Evolutionary conservation across 2,888 invertebrate genomes (phyloP).

Genomic region (Pachycephus smyrnensis): DNA sequence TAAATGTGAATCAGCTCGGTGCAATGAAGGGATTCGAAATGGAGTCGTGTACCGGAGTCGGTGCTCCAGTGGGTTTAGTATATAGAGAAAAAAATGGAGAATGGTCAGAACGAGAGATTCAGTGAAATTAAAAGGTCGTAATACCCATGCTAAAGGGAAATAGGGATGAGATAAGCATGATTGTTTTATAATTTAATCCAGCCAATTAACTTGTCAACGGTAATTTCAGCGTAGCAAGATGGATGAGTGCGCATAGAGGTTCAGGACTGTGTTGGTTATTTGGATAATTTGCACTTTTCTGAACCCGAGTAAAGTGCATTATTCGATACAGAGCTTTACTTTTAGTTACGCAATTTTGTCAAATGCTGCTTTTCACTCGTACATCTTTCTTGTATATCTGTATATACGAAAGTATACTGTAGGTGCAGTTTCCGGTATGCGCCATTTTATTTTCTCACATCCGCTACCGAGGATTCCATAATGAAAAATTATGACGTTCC

Average conservation of each 20-base stretch:
- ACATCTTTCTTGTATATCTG: neutral
- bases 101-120: neutral
- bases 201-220: slow-evolving; percentile 35
- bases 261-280: neutral
- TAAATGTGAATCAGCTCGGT: neutral
- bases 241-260: slow-evolving; percentile 22
- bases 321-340: neutral
- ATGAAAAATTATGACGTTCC: slow-evolving; percentile 30
- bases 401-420: neutral
- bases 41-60: neutral
- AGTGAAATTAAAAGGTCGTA: neutral
- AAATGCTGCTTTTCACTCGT: neutral
- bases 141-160: slow-evolving; percentile 8
- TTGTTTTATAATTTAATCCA: slow-evolving; percentile 44
- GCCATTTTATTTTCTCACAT: neutral
- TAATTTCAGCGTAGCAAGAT: slow-evolving; percentile 35
- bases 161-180: slow-evolving; percentile 33
- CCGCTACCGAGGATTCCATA: slow-evolving; percentile 3
- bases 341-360: neutral
- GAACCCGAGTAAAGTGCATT: neutral
- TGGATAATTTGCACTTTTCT: slow-evolving; percentile 3
- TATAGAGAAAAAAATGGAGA: neutral
- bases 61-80: neutral
- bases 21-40: neutral
- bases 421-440: neutral